Percentiles rank a stretch among this genome's conserved stretches.
phyloP scores from a whole-genome alignment of 1,140 invertebrate genomes.

The Centruroides vittatus region DNA sequence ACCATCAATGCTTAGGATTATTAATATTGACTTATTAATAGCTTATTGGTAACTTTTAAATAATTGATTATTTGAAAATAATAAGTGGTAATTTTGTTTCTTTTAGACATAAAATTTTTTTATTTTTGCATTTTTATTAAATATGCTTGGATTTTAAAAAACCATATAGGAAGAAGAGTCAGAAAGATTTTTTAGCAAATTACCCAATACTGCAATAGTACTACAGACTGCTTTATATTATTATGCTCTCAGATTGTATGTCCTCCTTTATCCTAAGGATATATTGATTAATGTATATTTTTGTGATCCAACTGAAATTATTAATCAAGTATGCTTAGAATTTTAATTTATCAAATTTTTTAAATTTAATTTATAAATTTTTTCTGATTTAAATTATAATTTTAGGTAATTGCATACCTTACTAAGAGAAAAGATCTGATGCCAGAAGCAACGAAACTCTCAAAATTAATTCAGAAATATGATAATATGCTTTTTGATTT shows the following conservation, averaged over 20 bases:
- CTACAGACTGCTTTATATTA: constrained; percentile 28
- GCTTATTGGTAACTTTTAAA: too few relatives aligned
- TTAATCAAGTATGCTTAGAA: constrained; percentile 4
- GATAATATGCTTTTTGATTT: constrained; percentile 30
- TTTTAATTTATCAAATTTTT: constrained; percentile 16
- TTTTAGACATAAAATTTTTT: too few relatives aligned
- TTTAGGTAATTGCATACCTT: too few relatives aligned
- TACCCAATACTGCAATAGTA: constrained; percentile 25
- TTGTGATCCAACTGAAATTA: neutral
- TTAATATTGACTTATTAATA: too few relatives aligned
- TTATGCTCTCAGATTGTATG: constrained; percentile 24
- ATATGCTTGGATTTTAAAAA: too few relatives aligned
- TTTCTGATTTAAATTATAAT: neutral
- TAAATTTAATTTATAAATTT: neutral
- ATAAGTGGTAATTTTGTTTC: too few relatives aligned
- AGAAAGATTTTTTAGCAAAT: constrained; percentile 22
- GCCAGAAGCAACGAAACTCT: constrained; percentile 16
- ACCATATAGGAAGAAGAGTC: constrained; percentile 19
- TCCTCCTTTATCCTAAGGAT: neutral
- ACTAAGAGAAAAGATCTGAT: neutral
- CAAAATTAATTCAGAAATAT: constrained; percentile 21
- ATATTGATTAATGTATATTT: neutral
- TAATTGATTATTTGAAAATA: too few relatives aligned
- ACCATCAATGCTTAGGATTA: too few relatives aligned
- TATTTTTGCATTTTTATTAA: too few relatives aligned